Base-by-base conservation (phyloP, 2,888 invertebrate species). In the Andrena bicolor region DNA sequence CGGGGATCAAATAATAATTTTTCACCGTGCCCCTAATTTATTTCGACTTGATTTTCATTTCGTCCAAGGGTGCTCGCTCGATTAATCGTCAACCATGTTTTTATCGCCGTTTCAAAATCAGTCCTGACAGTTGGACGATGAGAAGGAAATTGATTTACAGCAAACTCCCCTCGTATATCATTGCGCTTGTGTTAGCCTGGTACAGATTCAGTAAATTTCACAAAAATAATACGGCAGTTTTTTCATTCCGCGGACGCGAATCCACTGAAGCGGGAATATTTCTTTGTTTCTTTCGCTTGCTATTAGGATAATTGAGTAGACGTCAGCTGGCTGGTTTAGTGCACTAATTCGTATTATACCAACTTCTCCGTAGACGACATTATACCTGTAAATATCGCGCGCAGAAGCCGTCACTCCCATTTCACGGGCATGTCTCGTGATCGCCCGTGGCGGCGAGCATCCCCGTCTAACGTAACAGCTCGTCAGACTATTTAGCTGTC, bases 401-500 rank as follows among this genome's bases (percentile, higher is more conserved):
- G 61, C 53, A 53, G 51, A n/a, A 23, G 48, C 28, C 77, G 64
- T 75, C 74, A 75, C 68, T 71, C 30, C 20, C 71, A 20, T 72
- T 75, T 70, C 65, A 41, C 56, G 76, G 48, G 56, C 48, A 60
- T 35, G 51, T 64, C 71, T 63, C 61, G 66, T 49, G 69, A 77
- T 77, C 63, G 77, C 77, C 66, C 20, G 8, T 41, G 78, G 83
- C 78, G 51, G 16, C 41, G 20, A 41, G 49, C 26, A 20, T 53
- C 66, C 51, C 66, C 72, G 10, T 51, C 65, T 53, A 66, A 26
- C 41, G 64, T 51, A 76, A 71, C 82, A 72, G 53, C 71, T 78
- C 77, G 51, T 72, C 71, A 78, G 69, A 28, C 61, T 72, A 65
- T 83, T 83, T 78, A 83, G 65, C 23, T 68, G 28, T 48, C 70